Evolutionary conservation across 2,113 vertebrate species (phyloP), one percentile per base, ranked within the genome.

Genomic region (Peromyscus polionotus): DNA sequence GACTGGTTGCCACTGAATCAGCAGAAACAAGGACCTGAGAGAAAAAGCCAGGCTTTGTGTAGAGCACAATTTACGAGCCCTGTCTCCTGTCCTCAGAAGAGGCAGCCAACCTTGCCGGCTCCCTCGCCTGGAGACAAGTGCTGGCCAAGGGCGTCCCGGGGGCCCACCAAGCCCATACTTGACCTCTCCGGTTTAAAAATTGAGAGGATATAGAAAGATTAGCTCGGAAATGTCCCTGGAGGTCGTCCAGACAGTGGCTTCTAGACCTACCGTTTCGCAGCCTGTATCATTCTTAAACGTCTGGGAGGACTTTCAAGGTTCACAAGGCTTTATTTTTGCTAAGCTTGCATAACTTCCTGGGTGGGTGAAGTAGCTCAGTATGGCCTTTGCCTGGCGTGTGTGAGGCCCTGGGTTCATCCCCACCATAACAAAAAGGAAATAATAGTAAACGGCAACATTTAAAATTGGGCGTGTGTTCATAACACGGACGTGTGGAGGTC

Each of bases 301-400:
- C 73, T 39, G n/a, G 36, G 48, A 61, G 76, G 68, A 67, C 65
- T 1, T 22, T 91, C 16, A 36, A 73, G 11, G 63, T 2, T 65
- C 93, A 89, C 20, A 63, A 42, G 36, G 68, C 59, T 80, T 90
- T 90, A 51, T 83, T 90, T 90, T 97, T 54, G 17, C 75, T 90
- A 76, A 26, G 63, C 75, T 26, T 85, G 73, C 70, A 90, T 13
- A 19, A 54, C 80, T 94, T 92, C 6, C 45, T 28, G 16, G 48
- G 4, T 19, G 51, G 61, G 45, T n/a, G 45, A 7, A 5, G n/a
- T 17, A 59, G 48, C 51, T 59, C 19, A 61, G 76, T 13, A 20
- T 4, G 4, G 39, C n/a, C 20, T 63, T 77, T 80, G 16, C 45
- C 61, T 39, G 28, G 45, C 36, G 1, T 10, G 14, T 67, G 9